These are phyloP conservation scores for Drosophila nr. perissopoda DNA, from an alignment of 2,888 invertebrate genomes.

Conservation along the genomic window DNA sequence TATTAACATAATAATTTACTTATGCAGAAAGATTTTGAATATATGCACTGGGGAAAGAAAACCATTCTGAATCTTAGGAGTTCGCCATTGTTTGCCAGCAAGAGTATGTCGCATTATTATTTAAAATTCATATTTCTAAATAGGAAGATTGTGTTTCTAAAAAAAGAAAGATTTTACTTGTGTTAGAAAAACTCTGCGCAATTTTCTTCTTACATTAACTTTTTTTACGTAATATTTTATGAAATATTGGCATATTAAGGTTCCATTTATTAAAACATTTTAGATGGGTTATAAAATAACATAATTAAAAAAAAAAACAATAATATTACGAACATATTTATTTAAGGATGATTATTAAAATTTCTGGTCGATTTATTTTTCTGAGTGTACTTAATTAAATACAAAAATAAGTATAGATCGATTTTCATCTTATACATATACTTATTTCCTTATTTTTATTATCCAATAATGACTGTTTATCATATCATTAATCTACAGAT, in stretches of 20 bases:
- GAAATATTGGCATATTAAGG: background rate
- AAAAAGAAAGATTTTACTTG: background rate
- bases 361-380: background rate
- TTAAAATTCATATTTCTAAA: background rate
- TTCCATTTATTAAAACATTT: background rate
- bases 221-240: background rate
- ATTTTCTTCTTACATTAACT: background rate
- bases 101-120: background rate
- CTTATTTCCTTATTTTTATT: background rate
- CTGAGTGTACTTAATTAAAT: background rate
- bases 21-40: background rate
- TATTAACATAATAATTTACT: background rate
- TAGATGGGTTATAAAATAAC: background rate
- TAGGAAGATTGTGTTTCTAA: background rate
- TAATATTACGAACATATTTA: background rate
- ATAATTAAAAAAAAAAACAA: background rate
- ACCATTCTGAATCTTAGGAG: background rate
- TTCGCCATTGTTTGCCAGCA: background rate
- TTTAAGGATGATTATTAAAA: background rate
- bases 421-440: background rate
- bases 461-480: background rate
- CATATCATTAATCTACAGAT: conserved; percentile 3
- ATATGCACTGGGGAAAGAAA: background rate
- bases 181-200: background rate
- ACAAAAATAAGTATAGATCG: background rate